Base-by-base conservation (phyloP, 2,113 vertebrate species). In the Brachirus orientalis region DNA sequence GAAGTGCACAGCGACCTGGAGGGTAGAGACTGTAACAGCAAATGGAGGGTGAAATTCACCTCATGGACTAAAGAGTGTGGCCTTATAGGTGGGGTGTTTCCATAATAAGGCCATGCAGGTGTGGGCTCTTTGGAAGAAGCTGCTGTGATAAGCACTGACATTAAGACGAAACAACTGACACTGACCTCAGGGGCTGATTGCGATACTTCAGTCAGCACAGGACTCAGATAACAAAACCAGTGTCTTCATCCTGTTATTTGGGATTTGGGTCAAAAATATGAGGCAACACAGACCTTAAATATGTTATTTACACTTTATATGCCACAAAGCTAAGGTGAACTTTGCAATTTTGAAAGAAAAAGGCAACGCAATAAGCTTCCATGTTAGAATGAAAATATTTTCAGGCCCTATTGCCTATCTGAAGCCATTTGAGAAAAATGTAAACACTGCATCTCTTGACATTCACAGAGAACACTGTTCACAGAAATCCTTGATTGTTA, bases 41-140 rank as follows among this genome's bases (percentile, higher is more conserved):
- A 87, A 85, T 76, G 69, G 66, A 89, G 82, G 59, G 59, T 85
- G 72, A 85, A 80, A 86, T 88, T 88, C 74, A 82, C 72, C 72
- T 83, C 64, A 76, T 80, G 79, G 79, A 87, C 51, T 63, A 69
- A 83, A 76, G 65, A 58, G 12, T 63, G 6, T 53, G 70, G 64
- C 52, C 57, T 62, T 33, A 20, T 71, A 60, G 51, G 67, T 53
- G 18, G 46, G 70, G 63, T 78, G 19, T 67, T 77, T 51, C 16
- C 61, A 76, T 84, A 80, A 79, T 63, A 62, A 51, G 79, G 76
- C 75, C 62, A 72, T 19, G 6, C 37, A 54, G 63, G 67, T 51
- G 38, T 20, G 64, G 68, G 63, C 46, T 67, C 63, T 65, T 76
- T 51, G 41, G 8, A 58, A 53, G 19, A 69, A 55, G 70, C 55